Conservation (phyloP, 2,797 vertebrate genomes). For the Kryptolebias ocellatus region DNA sequence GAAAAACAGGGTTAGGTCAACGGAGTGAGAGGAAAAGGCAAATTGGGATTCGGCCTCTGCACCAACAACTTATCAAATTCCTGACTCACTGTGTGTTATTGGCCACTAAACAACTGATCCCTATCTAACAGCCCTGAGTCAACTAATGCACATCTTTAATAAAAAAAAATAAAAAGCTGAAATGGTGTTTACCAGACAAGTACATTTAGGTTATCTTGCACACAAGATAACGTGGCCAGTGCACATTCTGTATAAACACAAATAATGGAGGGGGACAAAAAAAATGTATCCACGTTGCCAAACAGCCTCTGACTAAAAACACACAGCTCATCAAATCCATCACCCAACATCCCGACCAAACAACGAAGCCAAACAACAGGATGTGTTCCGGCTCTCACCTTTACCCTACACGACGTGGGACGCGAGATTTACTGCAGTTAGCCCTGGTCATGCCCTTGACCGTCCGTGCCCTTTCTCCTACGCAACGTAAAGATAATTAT, state of each 20-base stretch:
- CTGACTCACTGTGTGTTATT: slow-evolving; percentile 8
- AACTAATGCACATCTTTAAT: slow-evolving; percentile 66
- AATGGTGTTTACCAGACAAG: slow-evolving; percentile 68
- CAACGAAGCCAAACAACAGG: slow-evolving; percentile 58
- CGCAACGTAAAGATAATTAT: slow-evolving; percentile 72
- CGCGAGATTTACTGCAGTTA: slow-evolving; percentile 50
- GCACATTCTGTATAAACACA: slow-evolving; percentile 49
- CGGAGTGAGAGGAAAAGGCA: too few relatives aligned
- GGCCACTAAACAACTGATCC: slow-evolving; percentile 40
- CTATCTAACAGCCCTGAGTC: slow-evolving; percentile 41
- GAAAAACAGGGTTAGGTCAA: background rate
- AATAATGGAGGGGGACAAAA: slow-evolving; percentile 37
- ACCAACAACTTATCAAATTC: slow-evolving; percentile 26
- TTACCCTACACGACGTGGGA: slow-evolving; percentile 28
- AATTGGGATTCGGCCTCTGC: slow-evolving; percentile 5
- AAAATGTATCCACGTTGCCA: slow-evolving; percentile 22
- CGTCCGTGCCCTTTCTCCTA: slow-evolving; percentile 50
- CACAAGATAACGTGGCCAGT: slow-evolving; percentile 63
- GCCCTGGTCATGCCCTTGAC: slow-evolving; percentile 67
- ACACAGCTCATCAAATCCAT: slow-evolving; percentile 62
- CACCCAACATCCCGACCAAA: slow-evolving; percentile 36
- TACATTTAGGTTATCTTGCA: slow-evolving; percentile 64
- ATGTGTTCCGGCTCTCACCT: slow-evolving; percentile 47
- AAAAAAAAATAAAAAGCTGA: slow-evolving; percentile 42
- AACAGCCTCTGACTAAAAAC: slow-evolving; percentile 36